A percentile compares a stretch with the other conserved stretches of the same genome.
phyloP scores from a whole-genome alignment of 2,797 vertebrate species.

The Darevskia mixta region DNA sequence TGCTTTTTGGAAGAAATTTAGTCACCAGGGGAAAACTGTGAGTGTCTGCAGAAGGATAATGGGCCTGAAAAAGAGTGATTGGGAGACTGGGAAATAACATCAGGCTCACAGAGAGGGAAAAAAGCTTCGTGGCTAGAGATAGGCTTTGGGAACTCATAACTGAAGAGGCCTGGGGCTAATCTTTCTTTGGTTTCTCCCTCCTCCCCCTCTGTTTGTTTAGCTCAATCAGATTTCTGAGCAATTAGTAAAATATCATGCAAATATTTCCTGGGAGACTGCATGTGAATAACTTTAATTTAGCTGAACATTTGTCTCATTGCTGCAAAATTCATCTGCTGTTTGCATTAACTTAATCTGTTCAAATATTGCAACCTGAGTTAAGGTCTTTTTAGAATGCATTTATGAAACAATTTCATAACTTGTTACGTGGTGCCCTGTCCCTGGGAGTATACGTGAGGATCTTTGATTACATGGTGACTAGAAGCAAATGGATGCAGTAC shows the following conservation, averaged over 20 bases:
- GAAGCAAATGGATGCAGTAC: conserved; percentile 36
- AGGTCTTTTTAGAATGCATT: conserved; percentile 77
- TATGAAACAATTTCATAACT: conserved; percentile 70
- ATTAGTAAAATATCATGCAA: conserved; percentile 84
- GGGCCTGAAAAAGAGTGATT: conserved; percentile 26
- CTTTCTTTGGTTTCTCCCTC: conserved; percentile 60
- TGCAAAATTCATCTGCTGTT: conserved; percentile 81
- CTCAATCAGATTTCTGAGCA: conserved; percentile 78
- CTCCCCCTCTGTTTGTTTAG: conserved; percentile 73
- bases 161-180: conserved; percentile 67
- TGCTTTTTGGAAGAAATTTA: background rate
- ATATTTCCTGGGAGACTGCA: conserved; percentile 81
- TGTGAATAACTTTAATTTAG: conserved; percentile 78
- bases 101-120: conserved; percentile 30
- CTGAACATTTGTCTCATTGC: conserved; percentile 75
- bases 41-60: conserved; percentile 45
- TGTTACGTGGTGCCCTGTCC: background rate
- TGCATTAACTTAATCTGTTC: conserved; percentile 77
- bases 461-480: conserved; percentile 61
- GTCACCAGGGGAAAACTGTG: conserved; percentile 11
- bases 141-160: conserved; percentile 56
- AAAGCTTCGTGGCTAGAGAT: conserved; percentile 56
- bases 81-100: conserved; percentile 38
- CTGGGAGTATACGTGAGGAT: conserved; percentile 44
- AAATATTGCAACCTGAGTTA: conserved; percentile 76